Evolutionary conservation across 2,113 vertebrate species (phyloP).

Genomic region (Thermophis baileyi): DNA sequence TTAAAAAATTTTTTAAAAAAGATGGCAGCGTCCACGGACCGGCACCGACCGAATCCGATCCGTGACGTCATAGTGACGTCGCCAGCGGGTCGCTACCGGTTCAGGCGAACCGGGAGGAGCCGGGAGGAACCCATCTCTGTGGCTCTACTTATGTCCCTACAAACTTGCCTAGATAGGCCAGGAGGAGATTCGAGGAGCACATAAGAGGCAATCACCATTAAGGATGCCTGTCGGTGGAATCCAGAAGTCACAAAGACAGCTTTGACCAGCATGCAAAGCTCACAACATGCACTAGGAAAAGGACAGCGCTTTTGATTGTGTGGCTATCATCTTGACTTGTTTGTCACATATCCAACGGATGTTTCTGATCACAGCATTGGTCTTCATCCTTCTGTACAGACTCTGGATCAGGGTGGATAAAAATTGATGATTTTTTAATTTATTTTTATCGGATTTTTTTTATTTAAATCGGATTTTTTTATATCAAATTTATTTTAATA

Average conservation of each 20-base stretch:
- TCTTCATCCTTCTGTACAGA: background rate
- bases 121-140: no score
- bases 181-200: background rate
- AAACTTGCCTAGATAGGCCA: background rate
- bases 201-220: background rate
- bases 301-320: background rate
- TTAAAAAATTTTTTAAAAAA: no score
- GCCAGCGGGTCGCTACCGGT: no score
- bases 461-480: no score
- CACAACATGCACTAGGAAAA: background rate
- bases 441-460: no score
- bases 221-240: background rate
- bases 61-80: no score
- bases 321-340: background rate
- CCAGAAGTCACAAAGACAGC: background rate
- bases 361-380: background rate
- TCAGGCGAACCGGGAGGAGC: no score
- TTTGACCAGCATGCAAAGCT: background rate
- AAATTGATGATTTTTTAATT: no score
- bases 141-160: background rate
- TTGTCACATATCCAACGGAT: background rate
- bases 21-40: no score
- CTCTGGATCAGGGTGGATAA: background rate
- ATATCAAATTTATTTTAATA: no score
- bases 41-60: no score